Conservation (phyloP, 2,888 invertebrate species). For the Campoletis raptor region DNA sequence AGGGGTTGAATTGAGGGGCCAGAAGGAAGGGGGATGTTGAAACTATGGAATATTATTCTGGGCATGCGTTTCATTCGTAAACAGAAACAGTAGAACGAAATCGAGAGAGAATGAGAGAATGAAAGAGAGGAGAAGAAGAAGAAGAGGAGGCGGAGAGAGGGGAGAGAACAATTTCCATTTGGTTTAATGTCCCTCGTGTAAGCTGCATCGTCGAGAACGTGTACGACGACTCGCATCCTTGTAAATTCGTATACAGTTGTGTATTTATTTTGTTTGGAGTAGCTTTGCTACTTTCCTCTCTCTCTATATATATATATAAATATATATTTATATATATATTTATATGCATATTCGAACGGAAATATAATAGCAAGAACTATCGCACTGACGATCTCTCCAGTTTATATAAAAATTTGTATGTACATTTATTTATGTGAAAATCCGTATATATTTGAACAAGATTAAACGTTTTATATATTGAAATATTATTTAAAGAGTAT, state of each 20-base stretch:
- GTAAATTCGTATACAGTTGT: constrained; percentile 37
- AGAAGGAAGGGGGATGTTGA: constrained; percentile 20
- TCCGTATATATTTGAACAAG: background rate
- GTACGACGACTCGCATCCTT: constrained; percentile 53
- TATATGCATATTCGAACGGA: background rate
- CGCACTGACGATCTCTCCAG: constrained; percentile 54
- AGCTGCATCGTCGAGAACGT: constrained; percentile 67
- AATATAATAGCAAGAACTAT: constrained; percentile 51
- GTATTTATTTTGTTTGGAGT: constrained; percentile 18
- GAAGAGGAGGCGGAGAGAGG: constrained; percentile 34
- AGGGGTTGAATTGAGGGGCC: constrained; percentile 15
- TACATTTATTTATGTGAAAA: constrained; percentile 28
- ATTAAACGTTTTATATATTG: background rate
- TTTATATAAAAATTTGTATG: constrained; percentile 64
- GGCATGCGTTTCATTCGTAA: constrained; percentile 69
- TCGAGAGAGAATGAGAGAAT: constrained; percentile 38
- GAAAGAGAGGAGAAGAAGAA: constrained; percentile 22
- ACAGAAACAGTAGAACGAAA: constrained; percentile 53
- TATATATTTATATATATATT: background rate
- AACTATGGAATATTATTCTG: constrained; percentile 68
- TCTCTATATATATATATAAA: background rate
- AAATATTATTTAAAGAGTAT: background rate
- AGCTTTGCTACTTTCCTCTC: constrained; percentile 15
- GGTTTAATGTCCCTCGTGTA: constrained; percentile 70
- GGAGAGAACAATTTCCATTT: constrained; percentile 69